Percentiles rank a stretch among this genome's conserved stretches.
phyloP scores from a whole-genome alignment of 2,797 vertebrate genomes.

The Melanotaenia trifasciata region DNA sequence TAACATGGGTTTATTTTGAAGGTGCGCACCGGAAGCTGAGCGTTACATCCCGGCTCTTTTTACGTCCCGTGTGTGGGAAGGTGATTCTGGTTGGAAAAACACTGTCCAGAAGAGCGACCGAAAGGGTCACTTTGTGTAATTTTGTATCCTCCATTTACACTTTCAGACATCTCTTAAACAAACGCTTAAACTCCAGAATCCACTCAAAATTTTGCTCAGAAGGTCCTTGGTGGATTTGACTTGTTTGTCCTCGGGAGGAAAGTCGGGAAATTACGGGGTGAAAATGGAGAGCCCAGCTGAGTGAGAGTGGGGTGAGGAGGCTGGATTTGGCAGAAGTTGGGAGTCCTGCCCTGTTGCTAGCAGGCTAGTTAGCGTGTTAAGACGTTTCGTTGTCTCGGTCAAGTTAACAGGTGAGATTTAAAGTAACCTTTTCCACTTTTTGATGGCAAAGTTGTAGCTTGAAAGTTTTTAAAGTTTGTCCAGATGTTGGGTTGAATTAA shows the following conservation, averaged over 20 bases:
- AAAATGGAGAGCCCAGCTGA: conserved; percentile 85
- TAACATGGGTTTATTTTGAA: conserved; percentile 59
- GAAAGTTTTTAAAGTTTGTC: fast-evolving
- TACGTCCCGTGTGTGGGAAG: conserved; percentile 52
- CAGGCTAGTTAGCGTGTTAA: conserved; percentile 64
- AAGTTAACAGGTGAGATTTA: conserved; percentile 66
- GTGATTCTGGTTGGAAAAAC: conserved; percentile 77
- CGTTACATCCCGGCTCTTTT: fast-evolving
- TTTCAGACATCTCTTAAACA: neutral
- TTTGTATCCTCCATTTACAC: neutral
- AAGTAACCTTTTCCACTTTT: neutral
- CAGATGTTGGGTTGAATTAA: neutral
- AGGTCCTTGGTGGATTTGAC: neutral
- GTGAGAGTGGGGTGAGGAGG: conserved; percentile 84
- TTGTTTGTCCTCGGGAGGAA: conserved; percentile 51
- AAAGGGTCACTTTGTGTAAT: conserved; percentile 25
- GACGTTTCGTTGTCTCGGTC: conserved; percentile 30
- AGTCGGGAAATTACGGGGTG: conserved; percentile 71
- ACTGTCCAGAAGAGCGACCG: conserved; percentile 59
- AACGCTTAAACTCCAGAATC: neutral
- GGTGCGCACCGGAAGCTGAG: conserved; percentile 2
- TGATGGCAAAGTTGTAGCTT: neutral
- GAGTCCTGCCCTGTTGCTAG: conserved; percentile 78
- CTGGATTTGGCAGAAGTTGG: conserved; percentile 72
- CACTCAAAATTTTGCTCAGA: neutral